phyloP scores from a whole-genome alignment of 1,140 invertebrate species.

The Metopolophium dirhodum region DNA sequence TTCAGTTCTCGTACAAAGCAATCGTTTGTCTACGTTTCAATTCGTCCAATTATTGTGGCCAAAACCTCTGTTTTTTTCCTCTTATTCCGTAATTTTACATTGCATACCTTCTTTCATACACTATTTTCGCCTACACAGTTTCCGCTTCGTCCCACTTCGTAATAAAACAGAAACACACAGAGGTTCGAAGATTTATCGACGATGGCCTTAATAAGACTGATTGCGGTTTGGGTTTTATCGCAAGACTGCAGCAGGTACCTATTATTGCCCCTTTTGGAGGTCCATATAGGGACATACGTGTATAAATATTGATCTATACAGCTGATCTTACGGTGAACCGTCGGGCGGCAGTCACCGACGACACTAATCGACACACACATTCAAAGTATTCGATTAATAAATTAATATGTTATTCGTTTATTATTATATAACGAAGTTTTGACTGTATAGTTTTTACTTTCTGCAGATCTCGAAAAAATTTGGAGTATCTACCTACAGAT shows the following conservation, averaged over 20 bases:
- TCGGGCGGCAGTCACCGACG: too few relatives aligned
- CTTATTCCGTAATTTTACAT: background rate
- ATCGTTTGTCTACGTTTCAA: slow-evolving; percentile 27
- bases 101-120: background rate
- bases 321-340: background rate
- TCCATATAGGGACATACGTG: background rate
- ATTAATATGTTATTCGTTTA: background rate
- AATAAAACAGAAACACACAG: background rate
- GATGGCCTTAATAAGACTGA: background rate
- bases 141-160: background rate
- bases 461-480: background rate
- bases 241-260: background rate
- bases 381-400: background rate
- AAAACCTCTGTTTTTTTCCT: background rate
- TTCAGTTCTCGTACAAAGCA: background rate
- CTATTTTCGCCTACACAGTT: background rate
- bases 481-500: too few relatives aligned
- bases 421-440: background rate
- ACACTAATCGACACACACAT: background rate
- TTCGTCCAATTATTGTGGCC: slow-evolving; percentile 41
- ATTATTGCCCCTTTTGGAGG: background rate
- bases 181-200: background rate
- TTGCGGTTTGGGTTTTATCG: background rate
- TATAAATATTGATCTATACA: background rate
- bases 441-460: background rate